A percentile compares a stretch with the other conserved stretches of the same genome.
phyloP scores from a whole-genome alignment of 2,888 invertebrate species.

The Temnothorax ravouxi region DNA sequence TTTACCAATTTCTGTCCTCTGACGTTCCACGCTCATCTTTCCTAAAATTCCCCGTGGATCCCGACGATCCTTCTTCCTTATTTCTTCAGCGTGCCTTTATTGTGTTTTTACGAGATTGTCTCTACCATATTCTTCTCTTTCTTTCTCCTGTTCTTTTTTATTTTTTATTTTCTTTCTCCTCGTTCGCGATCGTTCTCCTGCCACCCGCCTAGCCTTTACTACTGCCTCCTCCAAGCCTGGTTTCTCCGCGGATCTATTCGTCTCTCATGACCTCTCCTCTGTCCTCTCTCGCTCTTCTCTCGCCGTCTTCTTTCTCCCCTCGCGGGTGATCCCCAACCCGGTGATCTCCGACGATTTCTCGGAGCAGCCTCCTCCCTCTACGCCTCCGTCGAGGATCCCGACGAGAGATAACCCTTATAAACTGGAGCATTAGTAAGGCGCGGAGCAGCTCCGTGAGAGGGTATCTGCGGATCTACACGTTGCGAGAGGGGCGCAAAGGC shows the following conservation, averaged over 20 bases:
- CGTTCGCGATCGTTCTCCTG: conserved; percentile 40
- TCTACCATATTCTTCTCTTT: not conserved
- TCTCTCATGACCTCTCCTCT: conserved; percentile 7
- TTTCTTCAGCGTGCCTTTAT: conserved; percentile 2
- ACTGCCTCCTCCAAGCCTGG: not conserved
- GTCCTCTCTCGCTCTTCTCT: conserved; percentile 10
- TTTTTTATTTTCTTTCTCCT: conserved; percentile 3
- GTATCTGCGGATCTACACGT: conserved; percentile 82
- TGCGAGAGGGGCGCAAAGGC: conserved; percentile 79
- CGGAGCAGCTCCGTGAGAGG: conserved; percentile 78
- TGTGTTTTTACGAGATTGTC: conserved; percentile 33
- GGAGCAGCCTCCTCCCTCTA: conserved; percentile 46
- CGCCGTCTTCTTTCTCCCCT: conserved; percentile 22
- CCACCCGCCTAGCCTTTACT: conserved; percentile 6
- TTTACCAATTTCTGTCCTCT: conserved; percentile 57
- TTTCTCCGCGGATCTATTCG: conserved; percentile 24
- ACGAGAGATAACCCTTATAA: conserved; percentile 82
- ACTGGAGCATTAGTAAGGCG: conserved; percentile 85
- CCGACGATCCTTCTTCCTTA: conserved; percentile 45
- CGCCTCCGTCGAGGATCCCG: conserved; percentile 53
- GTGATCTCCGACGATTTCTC: conserved; percentile 43
- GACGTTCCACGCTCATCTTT: conserved; percentile 46
- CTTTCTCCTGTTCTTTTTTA: not conserved
- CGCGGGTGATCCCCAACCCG: not conserved
- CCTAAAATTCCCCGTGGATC: conserved; percentile 43